These are phyloP conservation scores for Coluber constrictor DNA, from an alignment of 2,797 vertebrate species.

Conservation along the genomic window DNA sequence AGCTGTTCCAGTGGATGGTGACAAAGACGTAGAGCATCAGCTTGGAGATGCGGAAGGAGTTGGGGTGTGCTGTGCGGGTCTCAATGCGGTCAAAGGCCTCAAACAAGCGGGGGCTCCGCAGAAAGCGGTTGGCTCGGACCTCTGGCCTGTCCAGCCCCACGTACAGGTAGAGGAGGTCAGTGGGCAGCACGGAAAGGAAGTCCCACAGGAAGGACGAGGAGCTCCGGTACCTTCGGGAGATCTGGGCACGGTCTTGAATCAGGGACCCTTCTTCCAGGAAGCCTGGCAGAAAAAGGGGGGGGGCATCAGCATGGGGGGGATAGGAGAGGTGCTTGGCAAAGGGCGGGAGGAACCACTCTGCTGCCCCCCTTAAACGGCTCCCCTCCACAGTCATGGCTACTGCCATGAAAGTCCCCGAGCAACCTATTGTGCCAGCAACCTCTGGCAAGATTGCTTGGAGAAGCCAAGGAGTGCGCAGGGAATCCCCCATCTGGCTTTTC, in stretches of 20 bases:
- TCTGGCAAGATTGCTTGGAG: neutral
- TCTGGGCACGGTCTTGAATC: conserved; percentile 70
- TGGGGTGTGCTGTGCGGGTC: conserved; percentile 83
- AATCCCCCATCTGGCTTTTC: neutral
- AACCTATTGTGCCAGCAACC: neutral
- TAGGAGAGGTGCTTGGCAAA: neutral
- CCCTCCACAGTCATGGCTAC: neutral
- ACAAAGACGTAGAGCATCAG: conserved; percentile 88
- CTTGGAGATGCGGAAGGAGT: conserved; percentile 84
- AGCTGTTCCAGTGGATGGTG: conserved; percentile 89
- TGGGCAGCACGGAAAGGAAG: conserved; percentile 79
- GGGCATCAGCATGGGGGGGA: neutral
- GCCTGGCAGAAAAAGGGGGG: conserved; percentile 66
- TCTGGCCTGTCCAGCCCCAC: conserved; percentile 68
- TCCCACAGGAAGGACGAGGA: conserved; percentile 79
- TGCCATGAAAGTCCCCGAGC: neutral
- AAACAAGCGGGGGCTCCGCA: conserved; percentile 73
- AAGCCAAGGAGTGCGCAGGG: neutral
- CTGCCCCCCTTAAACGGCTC: neutral
- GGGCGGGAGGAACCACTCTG: neutral
- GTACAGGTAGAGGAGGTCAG: conserved; percentile 81
- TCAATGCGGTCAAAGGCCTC: conserved; percentile 88
- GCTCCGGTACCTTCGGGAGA: conserved; percentile 71
- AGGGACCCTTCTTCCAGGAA: conserved; percentile 89
- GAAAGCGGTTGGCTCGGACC: conserved; percentile 84